phyloP scores from a whole-genome alignment of 2,113 vertebrate species.

The Columbina picui region DNA sequence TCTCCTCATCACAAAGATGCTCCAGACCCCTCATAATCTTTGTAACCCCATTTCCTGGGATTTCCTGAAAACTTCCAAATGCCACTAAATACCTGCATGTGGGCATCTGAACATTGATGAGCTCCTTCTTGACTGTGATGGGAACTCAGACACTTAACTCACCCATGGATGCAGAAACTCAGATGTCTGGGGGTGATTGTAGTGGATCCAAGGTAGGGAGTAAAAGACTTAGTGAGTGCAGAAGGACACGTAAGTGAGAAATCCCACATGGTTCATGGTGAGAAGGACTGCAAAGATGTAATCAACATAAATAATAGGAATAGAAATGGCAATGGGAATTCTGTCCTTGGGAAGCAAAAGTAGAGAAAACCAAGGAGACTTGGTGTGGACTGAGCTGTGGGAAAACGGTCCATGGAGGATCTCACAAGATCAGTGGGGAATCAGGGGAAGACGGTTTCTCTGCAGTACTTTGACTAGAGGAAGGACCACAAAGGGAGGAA shows the following conservation, averaged over 20 bases:
- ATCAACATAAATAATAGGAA: not conserved
- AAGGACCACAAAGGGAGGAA: not conserved
- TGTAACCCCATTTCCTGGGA: not conserved
- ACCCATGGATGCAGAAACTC: not conserved
- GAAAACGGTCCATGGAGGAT: not conserved
- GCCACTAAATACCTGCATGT: not conserved
- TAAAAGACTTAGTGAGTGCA: not conserved
- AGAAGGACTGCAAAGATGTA: not conserved
- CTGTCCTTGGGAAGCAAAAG: not conserved
- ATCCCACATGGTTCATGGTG: rapidly evolving
- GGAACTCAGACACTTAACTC: not conserved
- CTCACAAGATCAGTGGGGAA: not conserved
- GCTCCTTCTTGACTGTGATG: not conserved
- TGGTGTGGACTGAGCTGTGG: not conserved
- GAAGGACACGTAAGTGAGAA: not conserved
- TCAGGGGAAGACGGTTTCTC: not conserved
- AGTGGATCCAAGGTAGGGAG: not conserved
- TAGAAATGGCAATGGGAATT: not conserved
- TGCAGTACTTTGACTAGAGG: not conserved
- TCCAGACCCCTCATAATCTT: too few relatives aligned
- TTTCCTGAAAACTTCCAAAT: not conserved
- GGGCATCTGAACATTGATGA: not conserved
- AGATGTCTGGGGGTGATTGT: not conserved
- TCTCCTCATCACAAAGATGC: too few relatives aligned
- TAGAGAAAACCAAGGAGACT: not conserved